Percentiles rank a stretch among this genome's conserved stretches.
Evolutionary conservation across 2,797 vertebrate species (phyloP).

Genomic region (Lemur catta): DNA sequence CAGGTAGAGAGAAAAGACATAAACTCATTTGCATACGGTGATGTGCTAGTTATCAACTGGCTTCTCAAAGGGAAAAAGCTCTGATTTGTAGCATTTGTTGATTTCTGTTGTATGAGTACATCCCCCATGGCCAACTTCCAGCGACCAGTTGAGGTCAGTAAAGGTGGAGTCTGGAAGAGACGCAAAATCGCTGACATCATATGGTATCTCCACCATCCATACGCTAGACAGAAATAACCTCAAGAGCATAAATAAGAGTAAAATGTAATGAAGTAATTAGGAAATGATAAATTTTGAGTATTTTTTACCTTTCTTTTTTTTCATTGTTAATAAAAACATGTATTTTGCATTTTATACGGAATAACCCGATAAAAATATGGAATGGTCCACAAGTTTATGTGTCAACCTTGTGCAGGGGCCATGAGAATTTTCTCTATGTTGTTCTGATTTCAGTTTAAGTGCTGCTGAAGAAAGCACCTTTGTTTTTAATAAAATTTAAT

Average conservation of each 20-base stretch:
- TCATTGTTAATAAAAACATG: background rate
- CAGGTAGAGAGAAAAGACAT: background rate
- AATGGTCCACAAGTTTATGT: accelerated
- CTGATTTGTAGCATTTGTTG: background rate
- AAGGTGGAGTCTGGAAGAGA: background rate
- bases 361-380: background rate
- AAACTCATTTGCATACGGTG: background rate
- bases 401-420: background rate
- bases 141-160: background rate
- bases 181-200: accelerated
- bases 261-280: background rate
- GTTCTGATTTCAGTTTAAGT: background rate
- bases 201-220: background rate
- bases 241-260: background rate
- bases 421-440: background rate
- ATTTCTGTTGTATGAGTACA: background rate
- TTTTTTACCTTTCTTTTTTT: background rate
- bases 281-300: background rate
- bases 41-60: background rate
- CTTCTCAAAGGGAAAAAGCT: background rate
- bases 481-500: background rate
- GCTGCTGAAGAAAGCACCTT: background rate
- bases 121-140: background rate
- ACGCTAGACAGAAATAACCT: background rate
- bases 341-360: background rate